A percentile compares a stretch with the other conserved stretches of the same genome.
Evolutionary conservation across 2,113 vertebrate species (phyloP).

Genomic region (Platysteira castanea): DNA sequence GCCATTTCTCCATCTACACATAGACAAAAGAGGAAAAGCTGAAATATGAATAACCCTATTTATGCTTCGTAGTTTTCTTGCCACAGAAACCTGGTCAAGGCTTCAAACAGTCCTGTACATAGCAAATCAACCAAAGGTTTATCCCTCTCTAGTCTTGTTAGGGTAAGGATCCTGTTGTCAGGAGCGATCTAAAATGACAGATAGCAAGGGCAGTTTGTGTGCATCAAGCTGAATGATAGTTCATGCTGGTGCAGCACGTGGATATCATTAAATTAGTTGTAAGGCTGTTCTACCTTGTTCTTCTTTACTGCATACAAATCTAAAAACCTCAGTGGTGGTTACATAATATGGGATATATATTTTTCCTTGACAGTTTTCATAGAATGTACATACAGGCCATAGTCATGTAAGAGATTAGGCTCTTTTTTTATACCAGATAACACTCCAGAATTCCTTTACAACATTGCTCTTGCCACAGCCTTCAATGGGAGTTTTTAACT

Average conservation of each 20-base stretch:
- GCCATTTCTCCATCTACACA: not conserved
- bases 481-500: not conserved
- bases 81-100: not conserved
- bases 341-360: not conserved
- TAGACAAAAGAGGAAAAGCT: not conserved
- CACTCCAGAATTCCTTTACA: not conserved
- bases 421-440: not conserved
- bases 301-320: not conserved
- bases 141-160: not conserved
- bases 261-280: not conserved
- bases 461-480: not conserved
- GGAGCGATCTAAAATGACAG: not conserved
- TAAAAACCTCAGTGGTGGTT: not conserved
- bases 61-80: not conserved
- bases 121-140: not conserved
- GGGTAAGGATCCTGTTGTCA: not conserved
- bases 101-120: not conserved
- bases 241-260: not conserved
- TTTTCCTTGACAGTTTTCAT: not conserved
- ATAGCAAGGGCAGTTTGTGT: not conserved
- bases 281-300: not conserved
- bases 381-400: not conserved
- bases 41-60: not conserved
- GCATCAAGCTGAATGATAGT: not conserved
- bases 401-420: not conserved